Base-by-base conservation (phyloP, 2,888 invertebrate species). In the Antheraea yamamai region DNA sequence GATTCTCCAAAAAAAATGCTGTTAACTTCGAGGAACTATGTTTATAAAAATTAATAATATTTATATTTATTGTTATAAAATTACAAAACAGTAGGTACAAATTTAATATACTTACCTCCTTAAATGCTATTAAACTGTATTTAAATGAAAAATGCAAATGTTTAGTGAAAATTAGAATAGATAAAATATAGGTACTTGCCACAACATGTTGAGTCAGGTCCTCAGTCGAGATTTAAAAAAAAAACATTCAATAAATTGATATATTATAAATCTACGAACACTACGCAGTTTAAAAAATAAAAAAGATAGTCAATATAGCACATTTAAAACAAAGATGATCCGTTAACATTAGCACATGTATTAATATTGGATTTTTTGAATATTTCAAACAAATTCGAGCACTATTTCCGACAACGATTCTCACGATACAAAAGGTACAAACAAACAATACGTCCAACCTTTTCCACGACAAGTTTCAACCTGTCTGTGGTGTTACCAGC, bases 161-260 rank as follows among this genome's bases (percentile, higher is more conserved):
- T 61, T 61, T 61, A 58, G 6, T 20, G 16, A 4, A 26, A 64
- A 30, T 30, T 30, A 23, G 0, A 64, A 16, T 26, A 30, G 26
- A 66, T 30, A 30, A 66, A 66, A 66, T 23, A 61, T 58, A 64
- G 16, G 30, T 66, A 66, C 64, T 66, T 66, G 30, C 64, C 64
- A 66, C 30, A 66, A 66, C 64, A 66, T 66, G 64, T 66, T 30
- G 64, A 30, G 26, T 66, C 30, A 30, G 30, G 26, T 26, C 64
- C 52, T 18, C 18, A 0, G 52, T 18, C 20, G 6, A 1, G 58
- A 61, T 23, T 61, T 61, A 10, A 8, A 66, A 26, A 64, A 26
- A 64, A 66, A 61, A 61, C 61, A 61, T 55, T 55, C 55, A 55
- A 61, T 66, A 66, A 66, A 66, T 14, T 66, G 26, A 16, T 16